Conservation (phyloP, 2,797 vertebrate genomes). For the Phalloptychus januarius region DNA sequence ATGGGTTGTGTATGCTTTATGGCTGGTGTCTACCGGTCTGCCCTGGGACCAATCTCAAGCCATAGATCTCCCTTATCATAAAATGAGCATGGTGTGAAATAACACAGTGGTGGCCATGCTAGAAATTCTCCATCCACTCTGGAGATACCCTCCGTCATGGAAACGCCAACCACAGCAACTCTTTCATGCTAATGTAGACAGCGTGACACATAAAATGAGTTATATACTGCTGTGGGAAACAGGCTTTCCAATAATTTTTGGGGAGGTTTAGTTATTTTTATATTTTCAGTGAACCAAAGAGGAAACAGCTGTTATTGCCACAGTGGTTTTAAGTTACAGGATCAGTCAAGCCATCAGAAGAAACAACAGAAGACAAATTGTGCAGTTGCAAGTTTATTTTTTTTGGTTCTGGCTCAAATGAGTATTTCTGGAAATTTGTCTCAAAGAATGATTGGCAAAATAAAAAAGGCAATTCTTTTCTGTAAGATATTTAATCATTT, state of each 20-base stretch:
- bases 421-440: background rate
- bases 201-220: background rate
- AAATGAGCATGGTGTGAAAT: constrained; percentile 51
- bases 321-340: background rate
- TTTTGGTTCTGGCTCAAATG: background rate
- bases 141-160: constrained; percentile 32
- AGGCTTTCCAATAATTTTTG: background rate
- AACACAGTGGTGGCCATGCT: constrained; percentile 32
- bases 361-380: background rate
- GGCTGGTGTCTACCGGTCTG: constrained; percentile 50
- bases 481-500: background rate
- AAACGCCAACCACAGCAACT: constrained; percentile 10
- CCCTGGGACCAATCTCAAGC: constrained; percentile 64
- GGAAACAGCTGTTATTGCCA: background rate
- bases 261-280: background rate
- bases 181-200: constrained; percentile 25
- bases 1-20: constrained; percentile 70
- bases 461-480: background rate
- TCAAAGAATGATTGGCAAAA: background rate
- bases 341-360: background rate
- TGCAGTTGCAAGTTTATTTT: background rate
- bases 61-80: constrained; percentile 67
- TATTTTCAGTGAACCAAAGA: background rate
- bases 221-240: background rate
- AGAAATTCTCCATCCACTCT: constrained; percentile 39